Evolutionary conservation across 2,888 invertebrate species (phyloP), one percentile per base, ranked within the genome.

Genomic region (Sepiola atlantica): DNA sequence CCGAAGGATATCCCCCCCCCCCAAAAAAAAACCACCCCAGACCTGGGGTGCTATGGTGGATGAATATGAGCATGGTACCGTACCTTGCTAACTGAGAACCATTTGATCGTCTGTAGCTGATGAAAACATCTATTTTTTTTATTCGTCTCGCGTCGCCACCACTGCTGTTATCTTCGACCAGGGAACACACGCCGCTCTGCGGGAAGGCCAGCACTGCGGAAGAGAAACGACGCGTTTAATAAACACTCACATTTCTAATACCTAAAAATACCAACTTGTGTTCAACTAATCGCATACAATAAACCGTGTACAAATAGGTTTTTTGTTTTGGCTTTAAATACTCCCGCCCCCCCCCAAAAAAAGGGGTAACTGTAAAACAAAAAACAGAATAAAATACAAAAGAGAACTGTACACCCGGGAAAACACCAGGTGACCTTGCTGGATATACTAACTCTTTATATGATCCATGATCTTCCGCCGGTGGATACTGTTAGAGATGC

Each of bases 31-130:
- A n/a, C n/a, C n/a, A n/a, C n/a, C n/a, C n/a, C n/a, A n/a, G n/a
- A n/a, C n/a, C n/a, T n/a, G n/a, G n/a, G n/a, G n/a, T n/a, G n/a
- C n/a, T n/a, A n/a, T n/a, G n/a, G n/a, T n/a, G n/a, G n/a, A n/a
- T n/a, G n/a, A n/a, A n/a, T n/a, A n/a, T n/a, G 24, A 0, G 24
- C 24, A 32, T 21, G 24, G 92, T 24, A 91, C 20, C 94, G 94
- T 96, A 98, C 98, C 98, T 98, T 18, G 99, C 99, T 96, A 99
- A 97, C 97, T 99, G 99, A 10, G 99, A 99, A 94, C 99, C 99
- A 97, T 99, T 99, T 16, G 99, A 99, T 97, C 99, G 98, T 96
- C 99, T 98, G 97, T 99, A 99, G 97, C 99, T 99, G 96, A 99
- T 99, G 97, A 99, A 99, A 0, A 99, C 99, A 97, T 99, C 99